Conservation (phyloP, 2,797 vertebrate species). For the Gobionotothen gibberifrons region DNA sequence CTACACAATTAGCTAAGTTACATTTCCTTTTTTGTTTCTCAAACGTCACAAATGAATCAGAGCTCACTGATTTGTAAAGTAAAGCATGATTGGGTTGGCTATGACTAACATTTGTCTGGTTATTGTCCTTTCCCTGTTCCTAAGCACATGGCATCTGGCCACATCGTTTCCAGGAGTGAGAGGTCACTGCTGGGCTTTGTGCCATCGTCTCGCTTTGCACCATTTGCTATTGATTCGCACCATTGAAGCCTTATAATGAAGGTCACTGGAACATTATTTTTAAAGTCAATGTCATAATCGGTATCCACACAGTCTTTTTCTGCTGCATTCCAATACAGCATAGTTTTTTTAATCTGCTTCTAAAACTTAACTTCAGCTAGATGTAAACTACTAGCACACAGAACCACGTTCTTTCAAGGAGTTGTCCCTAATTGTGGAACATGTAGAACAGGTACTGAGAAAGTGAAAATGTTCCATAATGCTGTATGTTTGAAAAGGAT, state of each 20-base stretch:
- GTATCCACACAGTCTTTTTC: constrained; percentile 3
- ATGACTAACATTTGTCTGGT: not conserved
- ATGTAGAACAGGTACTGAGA: not conserved
- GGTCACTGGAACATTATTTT: constrained; percentile 35
- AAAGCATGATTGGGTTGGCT: constrained; percentile 21
- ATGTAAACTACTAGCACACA: not conserved
- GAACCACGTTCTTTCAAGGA: not conserved
- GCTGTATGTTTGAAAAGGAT: not conserved
- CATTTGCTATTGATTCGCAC: constrained; percentile 38
- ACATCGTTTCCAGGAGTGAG: constrained; percentile 19
- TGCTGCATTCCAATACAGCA: constrained; percentile 18
- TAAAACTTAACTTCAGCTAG: not conserved
- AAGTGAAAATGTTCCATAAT: not conserved
- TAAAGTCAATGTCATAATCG: constrained; percentile 29
- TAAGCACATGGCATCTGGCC: constrained; percentile 23
- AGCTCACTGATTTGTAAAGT: constrained; percentile 16
- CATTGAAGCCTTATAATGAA: constrained; percentile 38
- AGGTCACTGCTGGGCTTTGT: constrained; percentile 29
- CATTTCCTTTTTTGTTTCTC: no score
- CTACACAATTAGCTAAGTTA: not conserved
- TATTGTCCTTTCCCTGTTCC: constrained; percentile 11
- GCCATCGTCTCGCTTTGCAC: constrained; percentile 39
- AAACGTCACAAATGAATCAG: constrained; percentile 1
- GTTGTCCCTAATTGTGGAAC: not conserved
- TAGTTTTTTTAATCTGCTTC: constrained; percentile 2